Evolutionary conservation across 2,888 invertebrate species (phyloP).

Genomic region (Ommatoiulus sabulosus): DNA sequence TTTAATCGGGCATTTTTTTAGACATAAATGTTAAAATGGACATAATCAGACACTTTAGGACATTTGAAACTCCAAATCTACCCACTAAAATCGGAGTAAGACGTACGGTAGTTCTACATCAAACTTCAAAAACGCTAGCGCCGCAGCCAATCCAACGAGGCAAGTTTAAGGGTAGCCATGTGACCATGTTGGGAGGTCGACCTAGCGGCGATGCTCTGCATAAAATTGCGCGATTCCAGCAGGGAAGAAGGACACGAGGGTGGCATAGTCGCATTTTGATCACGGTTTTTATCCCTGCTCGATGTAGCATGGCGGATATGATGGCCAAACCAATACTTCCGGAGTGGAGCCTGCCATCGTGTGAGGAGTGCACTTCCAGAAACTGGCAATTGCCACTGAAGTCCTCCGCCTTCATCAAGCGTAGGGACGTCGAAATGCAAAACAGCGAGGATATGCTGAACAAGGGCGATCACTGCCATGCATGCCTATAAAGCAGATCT

Average conservation of each 20-base stretch:
- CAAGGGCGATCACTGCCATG: neutral
- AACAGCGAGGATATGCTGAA: constrained; percentile 40
- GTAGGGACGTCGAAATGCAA: constrained; percentile 29
- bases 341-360: neutral
- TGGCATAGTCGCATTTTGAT: neutral
- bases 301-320: constrained; percentile 4
- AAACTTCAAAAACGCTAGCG: neutral
- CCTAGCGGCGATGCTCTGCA: neutral
- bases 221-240: neutral
- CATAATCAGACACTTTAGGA: too few species aligned
- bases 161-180: neutral
- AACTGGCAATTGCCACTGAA: neutral
- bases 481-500: neutral
- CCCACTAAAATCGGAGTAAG: too few species aligned
- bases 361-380: neutral
- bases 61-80: too few species aligned
- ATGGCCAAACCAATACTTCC: constrained; percentile 24
- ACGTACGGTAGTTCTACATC: too few species aligned
- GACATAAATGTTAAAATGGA: too few species aligned
- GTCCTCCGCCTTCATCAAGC: neutral
- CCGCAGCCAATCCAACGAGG: neutral
- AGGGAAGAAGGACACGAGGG: neutral
- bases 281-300: constrained; percentile 33
- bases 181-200: too few species aligned
- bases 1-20: too few species aligned